Evolutionary conservation across 2,888 invertebrate genomes (phyloP), one percentile per base, ranked within the genome.

Genomic region (Argyresthia goedartella): DNA sequence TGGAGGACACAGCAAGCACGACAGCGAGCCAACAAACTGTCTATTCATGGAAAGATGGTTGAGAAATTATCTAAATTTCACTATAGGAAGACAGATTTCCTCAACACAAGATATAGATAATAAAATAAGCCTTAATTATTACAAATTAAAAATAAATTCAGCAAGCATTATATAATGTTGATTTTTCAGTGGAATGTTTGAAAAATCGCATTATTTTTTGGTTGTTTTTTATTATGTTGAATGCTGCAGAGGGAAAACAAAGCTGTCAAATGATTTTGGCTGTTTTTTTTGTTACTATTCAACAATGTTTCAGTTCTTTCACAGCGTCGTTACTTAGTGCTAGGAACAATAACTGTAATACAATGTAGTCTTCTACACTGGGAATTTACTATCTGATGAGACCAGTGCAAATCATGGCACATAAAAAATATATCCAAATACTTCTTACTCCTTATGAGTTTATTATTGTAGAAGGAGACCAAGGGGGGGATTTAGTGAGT

Each of bases 41-140:
- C 11, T 44, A 44, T 8, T 4, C 8, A 44, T 4, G 14, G 14
- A 44, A 39, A 39, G 39, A 2, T 39, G 8, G n/a, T 3, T 9
- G 4, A 1, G 34, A 10, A 39, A 41, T 41, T 42, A 50, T 14
- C 41, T 50, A 50, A 50, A 50, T 42, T 42, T 33, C 15, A 52
- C 66, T 73, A 76, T 65, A 76, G 77, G 80, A 80, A 81, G 81
- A 80, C 81, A 70, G 63, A 60, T 59, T 60, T 62, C 62, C 61
- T 60, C 58, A 63, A 64, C 4, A 44, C 44, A 39, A 39, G n/a
- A 13, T 44, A 44, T 44, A 44, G 44, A 8, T 13, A 49, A 36
- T 13, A 14, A 36, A 16, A 14, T 41, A 13, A 11, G 33, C 25
- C 42, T 50, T 41, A 50, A 42, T 25, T 25, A 25, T 25, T 25